A percentile compares a stretch with the other conserved stretches of the same genome.
Conservation (phyloP, 2,797 vertebrate genomes). For the Knipowitschia caucasica region DNA sequence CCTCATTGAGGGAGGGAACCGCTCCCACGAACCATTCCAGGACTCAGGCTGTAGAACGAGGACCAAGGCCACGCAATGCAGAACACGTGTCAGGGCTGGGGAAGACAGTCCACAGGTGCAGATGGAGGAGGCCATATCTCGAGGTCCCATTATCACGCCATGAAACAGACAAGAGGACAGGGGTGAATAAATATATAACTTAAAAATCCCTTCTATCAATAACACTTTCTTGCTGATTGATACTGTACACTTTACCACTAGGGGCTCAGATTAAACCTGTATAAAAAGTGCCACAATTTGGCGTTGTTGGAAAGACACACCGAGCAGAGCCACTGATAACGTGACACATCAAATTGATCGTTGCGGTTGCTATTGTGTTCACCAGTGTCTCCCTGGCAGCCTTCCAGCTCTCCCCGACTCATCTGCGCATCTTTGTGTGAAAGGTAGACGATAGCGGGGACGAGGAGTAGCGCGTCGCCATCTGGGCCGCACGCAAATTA, state of each 20-base stretch:
- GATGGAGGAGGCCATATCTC: too few species aligned
- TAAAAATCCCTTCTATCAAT: neutral
- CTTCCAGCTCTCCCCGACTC: slow-evolving; percentile 83
- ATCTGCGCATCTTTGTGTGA: slow-evolving; percentile 98
- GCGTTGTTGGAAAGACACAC: slow-evolving; percentile 79
- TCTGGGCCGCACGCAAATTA: slow-evolving; percentile 95
- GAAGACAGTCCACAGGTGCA: too few species aligned
- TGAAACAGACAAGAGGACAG: too few species aligned
- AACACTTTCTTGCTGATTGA: neutral
- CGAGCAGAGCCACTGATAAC: slow-evolving; percentile 81
- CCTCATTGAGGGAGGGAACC: too few species aligned
- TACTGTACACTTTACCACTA: slow-evolving; percentile 42
- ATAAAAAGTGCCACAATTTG: slow-evolving; percentile 26
- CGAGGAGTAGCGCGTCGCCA: slow-evolving; percentile 73
- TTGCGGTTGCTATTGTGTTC: slow-evolving; percentile 74
- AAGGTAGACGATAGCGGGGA: slow-evolving; percentile 48
- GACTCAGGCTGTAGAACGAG: too few species aligned
- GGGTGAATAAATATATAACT: too few species aligned
- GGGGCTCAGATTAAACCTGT: slow-evolving; percentile 20
- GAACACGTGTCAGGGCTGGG: too few species aligned
- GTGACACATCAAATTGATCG: slow-evolving; percentile 88
- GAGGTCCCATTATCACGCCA: too few species aligned
- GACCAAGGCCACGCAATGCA: too few species aligned
- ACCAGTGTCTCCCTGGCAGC: slow-evolving; percentile 85
- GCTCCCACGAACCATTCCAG: too few species aligned